These are phyloP conservation scores for Elegia similella DNA, from an alignment of 2,888 invertebrate genomes.

Conservation along the genomic window DNA sequence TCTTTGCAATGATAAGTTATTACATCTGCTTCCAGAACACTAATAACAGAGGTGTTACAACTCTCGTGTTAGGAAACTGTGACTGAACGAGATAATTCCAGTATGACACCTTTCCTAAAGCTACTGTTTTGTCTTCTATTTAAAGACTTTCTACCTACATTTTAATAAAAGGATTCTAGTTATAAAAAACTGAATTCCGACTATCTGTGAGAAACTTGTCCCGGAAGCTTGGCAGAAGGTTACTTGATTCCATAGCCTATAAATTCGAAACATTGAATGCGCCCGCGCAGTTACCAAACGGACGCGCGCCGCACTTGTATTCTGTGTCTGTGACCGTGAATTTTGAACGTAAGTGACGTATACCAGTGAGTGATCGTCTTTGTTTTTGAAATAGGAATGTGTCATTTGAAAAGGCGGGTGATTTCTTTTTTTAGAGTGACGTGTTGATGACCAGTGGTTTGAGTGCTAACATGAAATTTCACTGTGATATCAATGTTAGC, in stretches of 20 bases:
- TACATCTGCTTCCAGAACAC: no score
- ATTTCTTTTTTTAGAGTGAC: constrained; percentile 10
- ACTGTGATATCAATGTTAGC: no score
- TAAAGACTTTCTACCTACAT: no score
- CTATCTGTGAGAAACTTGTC: constrained; percentile 37
- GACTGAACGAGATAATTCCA: no score
- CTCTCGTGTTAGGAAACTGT: no score
- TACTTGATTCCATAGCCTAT: constrained; percentile 53
- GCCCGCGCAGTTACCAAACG: constrained; percentile 60
- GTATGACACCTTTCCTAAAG: no score
- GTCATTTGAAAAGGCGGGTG: not conserved
- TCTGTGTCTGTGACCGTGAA: constrained; percentile 49
- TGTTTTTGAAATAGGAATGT: constrained; percentile 17
- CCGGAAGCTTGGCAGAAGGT: constrained; percentile 72
- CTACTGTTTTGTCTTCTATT: no score
- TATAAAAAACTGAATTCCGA: constrained; percentile 26
- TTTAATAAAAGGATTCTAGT: constrained; percentile 1
- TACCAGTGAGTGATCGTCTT: constrained; percentile 6
- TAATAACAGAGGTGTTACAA: no score
- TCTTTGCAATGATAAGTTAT: no score
- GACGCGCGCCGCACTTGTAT: constrained; percentile 22
- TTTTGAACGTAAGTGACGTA: constrained; percentile 47
- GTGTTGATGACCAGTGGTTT: constrained; percentile 8
- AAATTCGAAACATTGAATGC: constrained; percentile 49
- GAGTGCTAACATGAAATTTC: no score